phyloP scores from a whole-genome alignment of 2,888 invertebrate genomes.

The Oeneis ivallda region DNA sequence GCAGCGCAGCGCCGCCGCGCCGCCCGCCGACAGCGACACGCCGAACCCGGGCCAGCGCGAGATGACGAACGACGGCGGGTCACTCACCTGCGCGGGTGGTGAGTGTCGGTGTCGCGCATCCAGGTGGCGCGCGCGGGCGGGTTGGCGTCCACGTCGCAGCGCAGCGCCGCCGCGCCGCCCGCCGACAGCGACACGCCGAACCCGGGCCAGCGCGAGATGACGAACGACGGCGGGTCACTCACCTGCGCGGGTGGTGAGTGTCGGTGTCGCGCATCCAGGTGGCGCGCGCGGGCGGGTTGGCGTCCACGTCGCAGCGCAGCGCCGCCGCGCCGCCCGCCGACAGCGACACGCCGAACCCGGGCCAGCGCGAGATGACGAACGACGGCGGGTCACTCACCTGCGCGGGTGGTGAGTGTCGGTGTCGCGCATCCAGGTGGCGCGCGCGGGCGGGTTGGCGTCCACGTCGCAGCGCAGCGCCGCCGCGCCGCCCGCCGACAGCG shows the following conservation, averaged over 20 bases:
- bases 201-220: neutral
- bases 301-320: conserved; percentile 95
- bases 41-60: conserved; percentile 65
- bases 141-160: neutral
- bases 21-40: conserved; percentile 86
- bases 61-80: conserved; percentile 50
- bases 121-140: no score
- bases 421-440: conserved; percentile 90
- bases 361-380: conserved; percentile 94
- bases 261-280: conserved; percentile 88
- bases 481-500: conserved; percentile 92
- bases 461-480: conserved; percentile 95
- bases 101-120: no score
- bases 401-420: conserved; percentile 73
- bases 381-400: conserved; percentile 89
- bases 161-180: no score
- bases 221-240: neutral
- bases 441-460: conserved; percentile 94
- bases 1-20: no score
- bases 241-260: conserved; percentile 77
- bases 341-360: conserved; percentile 95
- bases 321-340: conserved; percentile 94
- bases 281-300: conserved; percentile 93
- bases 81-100: no score
- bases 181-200: neutral